These are phyloP conservation scores for Anhinga anhinga DNA, from an alignment of 2,113 vertebrate species.

Conservation along the genomic window DNA sequence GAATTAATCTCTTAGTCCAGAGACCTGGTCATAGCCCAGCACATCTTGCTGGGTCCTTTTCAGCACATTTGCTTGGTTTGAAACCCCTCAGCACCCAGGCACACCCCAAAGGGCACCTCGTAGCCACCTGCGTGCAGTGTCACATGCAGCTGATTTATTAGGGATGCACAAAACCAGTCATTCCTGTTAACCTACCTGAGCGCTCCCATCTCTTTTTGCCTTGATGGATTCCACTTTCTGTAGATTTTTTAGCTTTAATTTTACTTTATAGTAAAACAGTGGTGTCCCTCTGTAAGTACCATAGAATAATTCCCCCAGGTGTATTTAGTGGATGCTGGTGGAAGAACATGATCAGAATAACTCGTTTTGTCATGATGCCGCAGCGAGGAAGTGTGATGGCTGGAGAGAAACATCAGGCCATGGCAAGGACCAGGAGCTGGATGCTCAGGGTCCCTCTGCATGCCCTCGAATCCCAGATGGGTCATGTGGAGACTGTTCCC, in stretches of 20 bases:
- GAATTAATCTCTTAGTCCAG: neutral
- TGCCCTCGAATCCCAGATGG: neutral
- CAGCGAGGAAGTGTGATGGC: neutral
- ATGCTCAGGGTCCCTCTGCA: neutral
- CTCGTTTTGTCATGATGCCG: rapidly evolving
- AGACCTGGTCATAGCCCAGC: neutral
- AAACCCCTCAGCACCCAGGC: neutral
- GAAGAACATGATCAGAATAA: neutral
- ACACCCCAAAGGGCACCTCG: neutral
- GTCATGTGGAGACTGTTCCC: neutral
- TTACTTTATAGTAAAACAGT: neutral
- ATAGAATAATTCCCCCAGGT: neutral
- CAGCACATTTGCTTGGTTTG: rapidly evolving
- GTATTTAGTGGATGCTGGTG: neutral
- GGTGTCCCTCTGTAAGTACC: neutral
- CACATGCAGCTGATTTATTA: neutral
- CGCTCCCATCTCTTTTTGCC: neutral
- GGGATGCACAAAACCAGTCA: neutral
- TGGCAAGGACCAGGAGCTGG: neutral
- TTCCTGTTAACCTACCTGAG: neutral
- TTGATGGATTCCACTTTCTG: neutral
- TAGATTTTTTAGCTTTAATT: neutral
- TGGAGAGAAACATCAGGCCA: neutral
- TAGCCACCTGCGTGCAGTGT: neutral
- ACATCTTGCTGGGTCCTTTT: rapidly evolving